phyloP scores from a whole-genome alignment of 2,797 vertebrate genomes.

The Sebastolobus alascanus region DNA sequence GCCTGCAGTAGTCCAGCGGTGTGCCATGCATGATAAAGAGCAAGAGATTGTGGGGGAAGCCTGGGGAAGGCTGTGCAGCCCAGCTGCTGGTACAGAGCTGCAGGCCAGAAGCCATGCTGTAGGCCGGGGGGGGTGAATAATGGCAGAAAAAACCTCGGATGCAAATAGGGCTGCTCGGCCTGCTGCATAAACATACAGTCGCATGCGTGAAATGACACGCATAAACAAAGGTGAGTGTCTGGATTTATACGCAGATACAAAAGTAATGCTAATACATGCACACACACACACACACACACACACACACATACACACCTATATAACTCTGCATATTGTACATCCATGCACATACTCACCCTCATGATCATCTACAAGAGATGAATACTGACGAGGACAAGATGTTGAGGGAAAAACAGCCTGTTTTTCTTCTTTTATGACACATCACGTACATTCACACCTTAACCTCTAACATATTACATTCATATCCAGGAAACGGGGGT shows the following conservation, averaged over 20 bases:
- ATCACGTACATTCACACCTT: slow-evolving; percentile 37
- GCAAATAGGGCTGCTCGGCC: slow-evolving; percentile 63
- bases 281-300: slow-evolving; percentile 10
- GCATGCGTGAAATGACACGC: slow-evolving; percentile 54
- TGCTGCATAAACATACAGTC: slow-evolving; percentile 52
- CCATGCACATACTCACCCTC: slow-evolving; percentile 23
- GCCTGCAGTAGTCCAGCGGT: slow-evolving; percentile 74
- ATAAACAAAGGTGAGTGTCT: slow-evolving; percentile 69
- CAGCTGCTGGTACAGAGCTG: slow-evolving; percentile 73
- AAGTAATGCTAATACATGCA: slow-evolving; percentile 48
- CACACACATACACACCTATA: slow-evolving; percentile 16
- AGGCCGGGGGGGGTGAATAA: slow-evolving; percentile 64
- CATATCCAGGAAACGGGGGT: background rate
- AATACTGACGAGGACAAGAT: slow-evolving; percentile 46
- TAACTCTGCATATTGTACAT: slow-evolving; percentile 42
- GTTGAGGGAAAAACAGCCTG: slow-evolving; percentile 19
- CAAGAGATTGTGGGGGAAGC: slow-evolving; percentile 58
- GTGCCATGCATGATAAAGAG: slow-evolving; percentile 81
- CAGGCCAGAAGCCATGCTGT: slow-evolving; percentile 66
- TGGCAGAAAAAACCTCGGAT: slow-evolving; percentile 65
- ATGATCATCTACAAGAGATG: slow-evolving; percentile 44
- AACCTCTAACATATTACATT: slow-evolving; percentile 25
- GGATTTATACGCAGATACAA: slow-evolving; percentile 55
- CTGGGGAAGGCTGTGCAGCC: slow-evolving; percentile 60
- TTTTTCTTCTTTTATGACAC: slow-evolving; percentile 26